These are phyloP conservation scores for Euleptes europaea DNA, from an alignment of 2,113 vertebrate genomes.

Conservation along the genomic window DNA sequence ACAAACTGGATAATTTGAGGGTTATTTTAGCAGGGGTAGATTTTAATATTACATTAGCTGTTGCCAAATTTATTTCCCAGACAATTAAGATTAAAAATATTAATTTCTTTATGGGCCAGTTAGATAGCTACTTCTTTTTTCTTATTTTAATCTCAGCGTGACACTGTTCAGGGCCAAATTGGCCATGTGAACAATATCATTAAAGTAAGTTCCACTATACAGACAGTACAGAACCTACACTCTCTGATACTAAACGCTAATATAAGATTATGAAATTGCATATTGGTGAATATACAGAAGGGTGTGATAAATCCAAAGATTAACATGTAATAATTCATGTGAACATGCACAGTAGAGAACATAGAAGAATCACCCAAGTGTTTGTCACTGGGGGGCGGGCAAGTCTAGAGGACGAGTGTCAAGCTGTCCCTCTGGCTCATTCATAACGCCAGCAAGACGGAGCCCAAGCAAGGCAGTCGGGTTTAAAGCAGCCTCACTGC, in stretches of 20 bases:
- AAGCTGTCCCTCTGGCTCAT: background rate
- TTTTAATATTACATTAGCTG: too few species aligned
- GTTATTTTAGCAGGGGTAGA: too few species aligned
- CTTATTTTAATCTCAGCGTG: too few species aligned
- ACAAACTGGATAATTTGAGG: too few species aligned
- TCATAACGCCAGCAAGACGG: background rate
- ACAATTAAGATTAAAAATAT: too few species aligned
- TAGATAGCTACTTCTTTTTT: too few species aligned
- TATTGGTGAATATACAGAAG: background rate
- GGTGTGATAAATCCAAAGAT: background rate
- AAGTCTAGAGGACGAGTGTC: too few species aligned
- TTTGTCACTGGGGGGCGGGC: too few species aligned
- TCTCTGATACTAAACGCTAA: background rate
- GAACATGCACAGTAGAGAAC: background rate
- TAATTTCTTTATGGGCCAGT: too few species aligned
- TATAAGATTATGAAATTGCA: background rate
- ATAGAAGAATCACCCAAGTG: background rate
- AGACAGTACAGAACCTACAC: background rate
- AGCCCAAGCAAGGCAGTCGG: background rate
- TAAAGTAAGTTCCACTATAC: background rate
- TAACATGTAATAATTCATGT: background rate
- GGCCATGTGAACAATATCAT: too few species aligned
- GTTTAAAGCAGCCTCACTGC: background rate
- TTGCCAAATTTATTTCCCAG: too few species aligned
- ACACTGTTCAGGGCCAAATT: too few species aligned